phyloP scores from a whole-genome alignment of 2,888 invertebrate species.

The Schizotus pectinicornis region DNA sequence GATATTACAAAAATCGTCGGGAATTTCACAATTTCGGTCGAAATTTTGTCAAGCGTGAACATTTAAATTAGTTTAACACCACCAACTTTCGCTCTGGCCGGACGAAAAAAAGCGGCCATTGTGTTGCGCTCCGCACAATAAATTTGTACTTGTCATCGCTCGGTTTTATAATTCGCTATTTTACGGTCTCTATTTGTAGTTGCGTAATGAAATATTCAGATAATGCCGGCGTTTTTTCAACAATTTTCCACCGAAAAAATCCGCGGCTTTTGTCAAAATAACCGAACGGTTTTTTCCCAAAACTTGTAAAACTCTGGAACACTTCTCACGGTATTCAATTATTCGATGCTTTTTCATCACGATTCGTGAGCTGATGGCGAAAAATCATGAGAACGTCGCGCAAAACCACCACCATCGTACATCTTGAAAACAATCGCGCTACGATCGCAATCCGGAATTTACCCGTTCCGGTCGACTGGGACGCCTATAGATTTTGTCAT shows the following conservation, averaged over 20 bases:
- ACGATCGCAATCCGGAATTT: slow-evolving; percentile 38
- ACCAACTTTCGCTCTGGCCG: slow-evolving; percentile 24
- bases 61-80: slow-evolving; percentile 37
- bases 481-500: slow-evolving; percentile 51
- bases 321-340: no score
- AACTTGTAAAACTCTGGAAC: no score
- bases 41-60: slow-evolving; percentile 36
- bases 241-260: no score
- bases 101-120: slow-evolving; percentile 20
- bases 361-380: no score
- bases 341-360: no score
- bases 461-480: slow-evolving; percentile 46
- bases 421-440: no score
- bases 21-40: slow-evolving; percentile 41
- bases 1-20: slow-evolving; percentile 23
- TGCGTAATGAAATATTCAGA: slow-evolving; percentile 28
- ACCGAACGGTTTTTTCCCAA: no score
- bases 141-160: slow-evolving; percentile 23
- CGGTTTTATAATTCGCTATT: slow-evolving; percentile 23
- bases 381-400: no score
- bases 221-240: background rate
- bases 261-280: no score
- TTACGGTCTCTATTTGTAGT: slow-evolving; percentile 28
- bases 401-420: no score
- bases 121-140: slow-evolving; percentile 24